Conservation (phyloP, 2,113 vertebrate species). For the Paradoxurus hermaphroditus region DNA sequence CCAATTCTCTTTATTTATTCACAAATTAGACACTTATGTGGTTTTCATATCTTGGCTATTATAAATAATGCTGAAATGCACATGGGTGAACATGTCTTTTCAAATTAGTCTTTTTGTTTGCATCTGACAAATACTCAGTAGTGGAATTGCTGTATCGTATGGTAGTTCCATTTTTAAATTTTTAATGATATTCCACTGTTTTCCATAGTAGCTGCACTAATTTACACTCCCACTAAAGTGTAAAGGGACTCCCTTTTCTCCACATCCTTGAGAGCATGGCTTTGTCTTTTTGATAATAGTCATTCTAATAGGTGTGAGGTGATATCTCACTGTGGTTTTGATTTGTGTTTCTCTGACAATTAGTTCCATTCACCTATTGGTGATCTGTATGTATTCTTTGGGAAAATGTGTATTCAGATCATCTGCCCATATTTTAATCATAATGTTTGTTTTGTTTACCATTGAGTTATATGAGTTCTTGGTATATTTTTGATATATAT, state of each 20-base stretch:
- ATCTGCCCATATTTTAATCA: not conserved
- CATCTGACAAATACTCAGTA: not conserved
- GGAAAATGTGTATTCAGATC: not conserved
- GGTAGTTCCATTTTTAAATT: not conserved
- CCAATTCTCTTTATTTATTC: not conserved
- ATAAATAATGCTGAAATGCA: not conserved
- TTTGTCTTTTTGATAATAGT: not conserved
- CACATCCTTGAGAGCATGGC: not conserved
- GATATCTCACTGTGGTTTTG: not conserved
- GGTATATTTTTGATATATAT: not conserved
- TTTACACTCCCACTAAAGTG: not conserved
- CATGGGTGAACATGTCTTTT: not conserved
- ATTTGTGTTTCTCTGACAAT: not conserved
- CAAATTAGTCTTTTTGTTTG: not conserved
- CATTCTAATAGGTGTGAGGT: not conserved
- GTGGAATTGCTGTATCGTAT: not conserved
- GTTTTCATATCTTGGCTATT: not conserved
- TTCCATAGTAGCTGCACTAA: not conserved
- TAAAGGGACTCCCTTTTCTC: not conserved
- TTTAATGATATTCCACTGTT: not conserved
- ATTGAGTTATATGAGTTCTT: not conserved
- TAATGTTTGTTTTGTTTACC: not conserved
- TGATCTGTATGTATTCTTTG: not conserved
- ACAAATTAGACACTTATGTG: not conserved
- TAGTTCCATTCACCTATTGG: not conserved